Conservation (phyloP, 2,888 invertebrate genomes). For the Lithophane ornitopus region DNA sequence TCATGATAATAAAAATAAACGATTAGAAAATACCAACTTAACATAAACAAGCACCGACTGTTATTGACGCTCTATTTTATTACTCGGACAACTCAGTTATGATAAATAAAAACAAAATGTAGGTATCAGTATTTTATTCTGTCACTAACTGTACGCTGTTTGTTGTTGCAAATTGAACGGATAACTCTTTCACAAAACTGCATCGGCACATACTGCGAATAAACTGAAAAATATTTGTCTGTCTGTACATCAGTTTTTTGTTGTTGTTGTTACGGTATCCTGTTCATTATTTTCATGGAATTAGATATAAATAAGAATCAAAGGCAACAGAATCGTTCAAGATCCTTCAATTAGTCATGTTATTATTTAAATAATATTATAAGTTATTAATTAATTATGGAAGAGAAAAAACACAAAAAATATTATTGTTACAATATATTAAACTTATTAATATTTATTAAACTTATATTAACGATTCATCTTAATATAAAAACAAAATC, state of each 20-base stretch:
- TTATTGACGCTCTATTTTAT: constrained; percentile 51
- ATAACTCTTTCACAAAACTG: constrained; percentile 60
- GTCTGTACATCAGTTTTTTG: background rate
- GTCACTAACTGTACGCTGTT: constrained; percentile 52
- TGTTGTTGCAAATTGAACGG: constrained; percentile 63
- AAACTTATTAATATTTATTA: too few species aligned
- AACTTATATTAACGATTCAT: background rate
- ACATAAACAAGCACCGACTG: constrained; percentile 6
- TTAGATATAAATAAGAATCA: background rate
- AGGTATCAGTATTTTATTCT: constrained; percentile 43
- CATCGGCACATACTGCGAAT: constrained; percentile 1
- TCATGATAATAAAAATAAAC: background rate
- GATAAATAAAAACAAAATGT: constrained; percentile 58
- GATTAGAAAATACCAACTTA: constrained; percentile 5
- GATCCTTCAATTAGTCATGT: background rate
- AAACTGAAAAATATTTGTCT: constrained; percentile 12
- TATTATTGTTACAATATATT: background rate
- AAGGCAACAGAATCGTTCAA: background rate
- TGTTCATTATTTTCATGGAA: background rate
- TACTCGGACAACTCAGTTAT: constrained; percentile 24
- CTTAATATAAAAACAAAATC: too few species aligned
- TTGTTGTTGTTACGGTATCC: background rate
- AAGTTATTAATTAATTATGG: background rate
- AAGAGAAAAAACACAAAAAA: too few species aligned
- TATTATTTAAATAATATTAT: background rate